Evolutionary conservation across 2,113 vertebrate genomes (phyloP), one percentile per base, ranked within the genome.

Genomic region (Cyanoderma ruficeps): DNA sequence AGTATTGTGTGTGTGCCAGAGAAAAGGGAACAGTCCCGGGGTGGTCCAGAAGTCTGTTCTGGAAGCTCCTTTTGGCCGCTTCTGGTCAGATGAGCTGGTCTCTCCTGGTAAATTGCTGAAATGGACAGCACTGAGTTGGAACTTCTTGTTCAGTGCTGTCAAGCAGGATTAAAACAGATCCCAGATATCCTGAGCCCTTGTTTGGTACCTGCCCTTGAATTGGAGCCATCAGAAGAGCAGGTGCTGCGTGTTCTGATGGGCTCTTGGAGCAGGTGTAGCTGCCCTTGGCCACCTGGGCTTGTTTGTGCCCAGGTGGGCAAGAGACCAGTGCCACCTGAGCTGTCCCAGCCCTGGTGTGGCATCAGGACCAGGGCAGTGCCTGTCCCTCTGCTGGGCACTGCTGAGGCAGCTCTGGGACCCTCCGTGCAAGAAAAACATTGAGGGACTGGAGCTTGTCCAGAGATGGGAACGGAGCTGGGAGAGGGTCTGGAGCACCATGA

Each of bases 81-180:
- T 27, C 19, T 46, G 2, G 0, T 39, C 13, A 42, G 19, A 5
- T 15, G 37, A 47, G 42, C 33, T 57, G 49, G 8, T 56, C 2
- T 44, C 1, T 63, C 11, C 22, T 50, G 42, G 10, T 23, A 5
- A 33, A 18, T 22, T 1, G 22, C 28, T 31, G 49, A 39, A 53
- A 35, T 25, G 6, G 25, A 13, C 8, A 4, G 11, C 37, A 4
- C 2, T 27, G 70, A 60, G 74, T 24, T 20, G 35, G 33, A 52
- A 49, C 2, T 2, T 31, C 7, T 55, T 11, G 60, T 41, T 65
- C 6, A 9, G 59, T 21, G 24, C 50, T 47, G 3, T 25, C 15
- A 37, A 19, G 31, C n/a, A 44, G 71, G 11, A 25, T 35, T 35
- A 22, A n/a, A 82, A 9, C 33, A 50, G 70, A 21, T 28, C 10